Evolutionary conservation across 2,888 invertebrate species (phyloP).

Genomic region (Itoplectis maculator): DNA sequence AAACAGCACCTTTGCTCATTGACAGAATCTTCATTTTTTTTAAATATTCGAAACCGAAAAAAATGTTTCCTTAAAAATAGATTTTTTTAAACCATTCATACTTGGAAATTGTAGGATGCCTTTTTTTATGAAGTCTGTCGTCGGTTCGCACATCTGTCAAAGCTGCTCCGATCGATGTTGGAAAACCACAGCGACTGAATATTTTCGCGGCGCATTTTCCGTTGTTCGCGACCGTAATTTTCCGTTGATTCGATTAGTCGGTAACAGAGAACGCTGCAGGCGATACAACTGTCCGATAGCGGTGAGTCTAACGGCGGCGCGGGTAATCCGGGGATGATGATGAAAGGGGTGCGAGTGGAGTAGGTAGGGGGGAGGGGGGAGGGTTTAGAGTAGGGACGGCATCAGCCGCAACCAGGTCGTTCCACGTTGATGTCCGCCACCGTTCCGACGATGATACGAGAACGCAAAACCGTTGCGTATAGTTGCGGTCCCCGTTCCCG

Average conservation of each 20-base stretch:
- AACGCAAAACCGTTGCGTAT: slow-evolving; percentile 46
- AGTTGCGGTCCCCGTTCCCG: slow-evolving; percentile 31
- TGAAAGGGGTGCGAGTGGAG: neutral
- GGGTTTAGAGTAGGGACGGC: neutral
- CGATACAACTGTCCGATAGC: slow-evolving; percentile 15
- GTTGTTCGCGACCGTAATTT: slow-evolving; percentile 50
- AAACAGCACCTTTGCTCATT: too few relatives aligned
- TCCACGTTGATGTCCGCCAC: slow-evolving; percentile 20
- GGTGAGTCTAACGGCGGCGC: slow-evolving; percentile 8
- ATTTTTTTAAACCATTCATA: too few relatives aligned
- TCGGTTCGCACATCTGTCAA: neutral
- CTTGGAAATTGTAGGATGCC: too few relatives aligned
- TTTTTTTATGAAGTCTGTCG: neutral
- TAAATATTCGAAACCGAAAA: too few relatives aligned
- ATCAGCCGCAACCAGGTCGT: slow-evolving; percentile 29
- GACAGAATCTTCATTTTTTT: too few relatives aligned
- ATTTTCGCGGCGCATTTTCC: slow-evolving; percentile 63
- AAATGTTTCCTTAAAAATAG: too few relatives aligned
- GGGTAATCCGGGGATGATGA: slow-evolving; percentile 30
- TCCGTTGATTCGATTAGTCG: slow-evolving; percentile 63
- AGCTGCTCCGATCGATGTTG: slow-evolving; percentile 30
- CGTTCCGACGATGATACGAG: slow-evolving; percentile 29
- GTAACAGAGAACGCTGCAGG: slow-evolving; percentile 34
- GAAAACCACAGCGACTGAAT: slow-evolving; percentile 56
- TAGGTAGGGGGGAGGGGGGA: too few relatives aligned